These are phyloP conservation scores for Microcebus tavaratra DNA, from an alignment of 2,113 vertebrate genomes.

Conservation along the genomic window DNA sequence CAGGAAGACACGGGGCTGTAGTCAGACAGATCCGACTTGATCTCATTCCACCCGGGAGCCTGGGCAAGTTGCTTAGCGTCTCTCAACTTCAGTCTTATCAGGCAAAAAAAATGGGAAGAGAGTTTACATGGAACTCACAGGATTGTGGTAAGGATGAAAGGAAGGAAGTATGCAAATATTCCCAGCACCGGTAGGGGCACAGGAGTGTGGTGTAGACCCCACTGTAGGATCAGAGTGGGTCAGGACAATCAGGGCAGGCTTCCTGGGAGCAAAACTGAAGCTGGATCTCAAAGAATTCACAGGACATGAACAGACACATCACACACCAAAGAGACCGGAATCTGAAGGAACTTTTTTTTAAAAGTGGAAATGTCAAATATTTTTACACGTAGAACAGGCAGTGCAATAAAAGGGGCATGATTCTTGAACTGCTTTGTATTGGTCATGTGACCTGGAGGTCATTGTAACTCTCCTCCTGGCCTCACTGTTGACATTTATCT, in stretches of 20 bases:
- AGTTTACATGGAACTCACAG: not conserved
- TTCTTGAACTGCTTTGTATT: not conserved
- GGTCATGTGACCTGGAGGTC: not conserved
- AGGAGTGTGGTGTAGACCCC: not conserved
- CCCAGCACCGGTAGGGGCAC: not conserved
- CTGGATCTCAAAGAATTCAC: not conserved
- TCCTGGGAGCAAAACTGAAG: not conserved
- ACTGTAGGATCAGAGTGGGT: not conserved
- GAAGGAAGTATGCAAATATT: not conserved
- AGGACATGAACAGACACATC: not conserved
- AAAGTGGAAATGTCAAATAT: not conserved
- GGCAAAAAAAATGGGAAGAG: fast-evolving
- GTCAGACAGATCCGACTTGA: not conserved
- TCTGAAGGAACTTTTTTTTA: not conserved
- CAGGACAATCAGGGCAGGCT: not conserved
- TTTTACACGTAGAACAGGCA: not conserved
- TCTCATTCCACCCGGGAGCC: not conserved
- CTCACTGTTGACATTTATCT: not conserved
- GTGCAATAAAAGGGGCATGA: not conserved
- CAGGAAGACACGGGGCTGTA: not conserved
- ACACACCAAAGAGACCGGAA: not conserved
- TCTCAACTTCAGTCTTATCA: not conserved
- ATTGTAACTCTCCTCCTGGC: not conserved
- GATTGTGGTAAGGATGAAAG: not conserved
- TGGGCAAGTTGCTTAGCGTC: not conserved